Conservation (phyloP, 2,888 invertebrate genomes). For the Drosophila ezoana region DNA sequence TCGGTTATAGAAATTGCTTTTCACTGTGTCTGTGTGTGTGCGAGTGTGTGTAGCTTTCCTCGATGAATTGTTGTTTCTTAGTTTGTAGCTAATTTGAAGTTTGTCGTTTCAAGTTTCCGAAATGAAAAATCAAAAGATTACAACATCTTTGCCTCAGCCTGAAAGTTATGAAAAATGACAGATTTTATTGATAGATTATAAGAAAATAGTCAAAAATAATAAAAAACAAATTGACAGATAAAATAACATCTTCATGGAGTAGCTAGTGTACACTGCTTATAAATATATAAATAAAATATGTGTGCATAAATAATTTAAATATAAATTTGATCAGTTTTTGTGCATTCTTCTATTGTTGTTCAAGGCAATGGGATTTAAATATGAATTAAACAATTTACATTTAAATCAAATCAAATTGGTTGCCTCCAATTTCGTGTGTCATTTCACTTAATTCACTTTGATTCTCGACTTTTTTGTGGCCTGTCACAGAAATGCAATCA, state of each 20-base stretch:
- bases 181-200: constrained; percentile 15
- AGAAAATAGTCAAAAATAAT: constrained; percentile 16
- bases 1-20: constrained; percentile 63
- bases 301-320: not conserved
- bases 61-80: constrained; percentile 37
- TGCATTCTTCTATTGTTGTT: not conserved
- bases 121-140: constrained; percentile 53
- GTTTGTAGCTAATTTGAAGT: constrained; percentile 69
- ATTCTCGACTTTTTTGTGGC: constrained; percentile 21
- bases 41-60: constrained; percentile 28
- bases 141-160: constrained; percentile 11
- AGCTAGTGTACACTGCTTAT: not conserved
- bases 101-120: constrained; percentile 43
- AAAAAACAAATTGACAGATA: constrained; percentile 1
- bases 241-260: not conserved
- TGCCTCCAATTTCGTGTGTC: constrained; percentile 15
- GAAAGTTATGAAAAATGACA: constrained; percentile 15
- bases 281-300: not conserved
- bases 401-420: constrained; percentile 30
- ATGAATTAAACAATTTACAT: constrained; percentile 26
- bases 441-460: constrained; percentile 7
- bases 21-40: constrained; percentile 14
- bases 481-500: constrained; percentile 60
- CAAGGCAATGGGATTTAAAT: constrained; percentile 1
- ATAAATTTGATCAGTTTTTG: not conserved